Evolutionary conservation across 2,113 vertebrate genomes (phyloP).

Genomic region (Petaurus breviceps): DNA sequence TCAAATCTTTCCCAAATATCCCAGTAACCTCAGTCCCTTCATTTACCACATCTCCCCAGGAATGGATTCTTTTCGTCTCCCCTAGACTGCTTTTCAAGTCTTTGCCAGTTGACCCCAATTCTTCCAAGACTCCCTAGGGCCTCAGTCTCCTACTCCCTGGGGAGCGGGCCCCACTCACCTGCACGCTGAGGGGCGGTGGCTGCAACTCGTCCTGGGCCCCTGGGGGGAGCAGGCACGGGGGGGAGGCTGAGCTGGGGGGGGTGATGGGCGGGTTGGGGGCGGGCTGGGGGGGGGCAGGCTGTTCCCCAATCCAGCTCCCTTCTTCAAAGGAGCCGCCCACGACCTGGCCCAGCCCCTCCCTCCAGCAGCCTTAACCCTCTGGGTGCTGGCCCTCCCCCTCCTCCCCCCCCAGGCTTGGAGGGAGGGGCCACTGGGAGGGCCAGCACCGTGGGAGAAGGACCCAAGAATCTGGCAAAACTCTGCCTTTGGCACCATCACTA

Average conservation of each 20-base stretch:
- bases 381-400: slow-evolving; percentile 76
- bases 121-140: slow-evolving; percentile 58
- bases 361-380: slow-evolving; percentile 78
- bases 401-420: slow-evolving; percentile 37
- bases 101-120: slow-evolving; percentile 62
- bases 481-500: slow-evolving; percentile 57
- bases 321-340: slow-evolving; percentile 79
- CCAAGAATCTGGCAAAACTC: slow-evolving; percentile 29
- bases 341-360: slow-evolving; percentile 78
- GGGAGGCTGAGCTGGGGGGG: slow-evolving; percentile 60
- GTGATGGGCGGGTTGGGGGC: background rate
- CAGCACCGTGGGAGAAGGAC: slow-evolving; percentile 73
- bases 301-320: slow-evolving; percentile 75
- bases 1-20: background rate
- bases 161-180: slow-evolving; percentile 73
- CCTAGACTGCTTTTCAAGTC: slow-evolving; percentile 51
- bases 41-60: background rate
- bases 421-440: slow-evolving; percentile 72
- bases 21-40: slow-evolving; percentile 3
- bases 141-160: slow-evolving; percentile 55
- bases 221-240: slow-evolving; percentile 73
- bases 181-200: slow-evolving; percentile 73
- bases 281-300: slow-evolving; percentile 72
- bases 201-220: slow-evolving; percentile 73
- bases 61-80: slow-evolving; percentile 38